Evolutionary conservation across 2,797 vertebrate species (phyloP).

Genomic region (Allobates femoralis): DNA sequence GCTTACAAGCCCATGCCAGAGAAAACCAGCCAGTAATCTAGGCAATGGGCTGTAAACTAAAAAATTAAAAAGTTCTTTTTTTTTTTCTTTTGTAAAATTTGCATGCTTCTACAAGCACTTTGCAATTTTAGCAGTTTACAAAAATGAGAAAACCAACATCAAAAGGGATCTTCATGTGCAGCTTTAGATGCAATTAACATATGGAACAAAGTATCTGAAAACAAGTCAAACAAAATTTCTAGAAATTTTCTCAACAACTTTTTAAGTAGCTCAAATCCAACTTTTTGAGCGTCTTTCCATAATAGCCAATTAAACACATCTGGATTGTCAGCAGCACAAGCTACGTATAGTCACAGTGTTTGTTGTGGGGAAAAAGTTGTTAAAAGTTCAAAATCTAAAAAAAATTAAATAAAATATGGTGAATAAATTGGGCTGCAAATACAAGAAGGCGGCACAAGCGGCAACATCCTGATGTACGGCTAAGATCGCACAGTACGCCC

Average conservation of each 20-base stretch:
- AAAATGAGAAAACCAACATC: too few relatives aligned
- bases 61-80: too few relatives aligned
- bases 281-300: not conserved
- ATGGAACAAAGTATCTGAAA: not conserved
- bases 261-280: not conserved
- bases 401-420: not conserved
- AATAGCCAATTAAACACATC: too few relatives aligned
- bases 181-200: not conserved
- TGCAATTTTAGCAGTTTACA: too few relatives aligned
- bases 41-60: too few relatives aligned
- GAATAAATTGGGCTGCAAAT: not conserved
- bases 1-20: too few relatives aligned
- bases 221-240: not conserved
- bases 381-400: conserved; percentile 46
- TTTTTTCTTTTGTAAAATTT: too few relatives aligned
- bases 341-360: conserved; percentile 41
- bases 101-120: too few relatives aligned
- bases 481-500: not conserved
- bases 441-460: not conserved
- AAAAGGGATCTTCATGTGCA: not conserved
- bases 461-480: not conserved
- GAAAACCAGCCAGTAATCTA: too few relatives aligned
- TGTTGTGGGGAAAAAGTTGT: not conserved
- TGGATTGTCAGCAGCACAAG: not conserved
- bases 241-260: not conserved